Evolutionary conservation across 1,140 invertebrate species (phyloP).

Genomic region (Oryzaephilus surinamensis): DNA sequence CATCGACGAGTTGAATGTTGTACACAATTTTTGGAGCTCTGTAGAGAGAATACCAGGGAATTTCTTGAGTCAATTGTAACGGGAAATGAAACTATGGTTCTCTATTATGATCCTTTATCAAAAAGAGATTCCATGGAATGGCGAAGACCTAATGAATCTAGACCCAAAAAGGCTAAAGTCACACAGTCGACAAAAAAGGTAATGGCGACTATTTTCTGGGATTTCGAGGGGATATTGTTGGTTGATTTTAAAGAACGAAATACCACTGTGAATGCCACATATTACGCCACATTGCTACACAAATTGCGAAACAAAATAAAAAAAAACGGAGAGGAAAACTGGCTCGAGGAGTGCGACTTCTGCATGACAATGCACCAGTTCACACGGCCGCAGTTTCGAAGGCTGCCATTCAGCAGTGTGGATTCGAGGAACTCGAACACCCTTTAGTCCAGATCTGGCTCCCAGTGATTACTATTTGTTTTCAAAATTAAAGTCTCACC

Average conservation of each 20-base stretch:
- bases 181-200: conserved; percentile 18
- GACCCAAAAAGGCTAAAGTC: conserved; percentile 18
- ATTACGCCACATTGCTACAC: not conserved
- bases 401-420: not conserved
- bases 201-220: conserved; percentile 1
- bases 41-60: conserved; percentile 3
- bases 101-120: conserved; percentile 9
- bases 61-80: conserved; percentile 7
- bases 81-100: conserved; percentile 20
- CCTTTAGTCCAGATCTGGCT: not conserved
- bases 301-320: not conserved
- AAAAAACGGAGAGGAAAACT: not conserved
- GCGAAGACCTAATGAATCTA: conserved; percentile 16
- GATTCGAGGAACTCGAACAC: not conserved
- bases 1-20: no score
- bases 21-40: conserved; percentile 10
- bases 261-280: not conserved
- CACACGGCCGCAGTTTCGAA: not conserved
- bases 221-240: not conserved
- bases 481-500: not conserved
- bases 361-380: not conserved
- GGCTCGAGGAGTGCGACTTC: not conserved
- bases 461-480: conserved; percentile 1
- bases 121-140: conserved; percentile 19
- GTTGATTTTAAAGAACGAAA: conserved; percentile 1